A percentile compares a stretch with the other conserved stretches of the same genome.
phyloP scores from a whole-genome alignment of 37 sponge, comb jelly and placozoan genomes.

The Chondrosia reniformis region DNA sequence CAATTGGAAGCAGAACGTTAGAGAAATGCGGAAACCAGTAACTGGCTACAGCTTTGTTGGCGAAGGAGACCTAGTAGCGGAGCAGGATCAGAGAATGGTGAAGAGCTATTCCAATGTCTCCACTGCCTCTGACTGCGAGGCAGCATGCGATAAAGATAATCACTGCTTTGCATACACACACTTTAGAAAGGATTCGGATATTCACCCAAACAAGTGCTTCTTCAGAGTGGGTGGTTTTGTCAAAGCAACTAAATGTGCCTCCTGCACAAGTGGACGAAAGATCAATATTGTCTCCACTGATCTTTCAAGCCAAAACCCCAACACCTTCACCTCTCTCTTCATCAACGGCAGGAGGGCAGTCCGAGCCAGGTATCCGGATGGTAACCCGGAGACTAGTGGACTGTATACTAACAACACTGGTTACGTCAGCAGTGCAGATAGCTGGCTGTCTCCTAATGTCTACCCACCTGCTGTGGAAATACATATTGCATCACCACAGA shows the following conservation, averaged over 20 bases:
- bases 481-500: slow-evolving; percentile 14
- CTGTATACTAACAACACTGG: slow-evolving; percentile 17
- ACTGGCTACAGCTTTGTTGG: no score
- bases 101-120: no score
- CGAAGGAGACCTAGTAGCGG: no score
- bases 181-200: background rate
- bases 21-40: slow-evolving; percentile 26
- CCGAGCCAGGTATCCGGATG: slow-evolving; percentile 74
- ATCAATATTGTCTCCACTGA: background rate
- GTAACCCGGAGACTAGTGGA: slow-evolving; percentile 64
- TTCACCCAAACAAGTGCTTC: background rate
- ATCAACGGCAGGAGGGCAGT: slow-evolving; percentile 45
- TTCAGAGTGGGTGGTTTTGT: background rate
- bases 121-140: no score
- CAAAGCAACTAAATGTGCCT: background rate
- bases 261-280: slow-evolving; percentile 13
- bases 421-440: background rate
- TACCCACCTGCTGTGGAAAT: slow-evolving; percentile 10
- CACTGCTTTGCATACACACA: no score
- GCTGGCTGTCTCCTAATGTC: slow-evolving; percentile 3
- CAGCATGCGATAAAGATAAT: no score
- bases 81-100: no score
- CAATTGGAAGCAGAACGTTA: slow-evolving; percentile 29
- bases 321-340: slow-evolving; percentile 32
- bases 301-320: slow-evolving; percentile 13